Conservation (phyloP, 2,113 vertebrate species). For the Ameiurus melas region DNA sequence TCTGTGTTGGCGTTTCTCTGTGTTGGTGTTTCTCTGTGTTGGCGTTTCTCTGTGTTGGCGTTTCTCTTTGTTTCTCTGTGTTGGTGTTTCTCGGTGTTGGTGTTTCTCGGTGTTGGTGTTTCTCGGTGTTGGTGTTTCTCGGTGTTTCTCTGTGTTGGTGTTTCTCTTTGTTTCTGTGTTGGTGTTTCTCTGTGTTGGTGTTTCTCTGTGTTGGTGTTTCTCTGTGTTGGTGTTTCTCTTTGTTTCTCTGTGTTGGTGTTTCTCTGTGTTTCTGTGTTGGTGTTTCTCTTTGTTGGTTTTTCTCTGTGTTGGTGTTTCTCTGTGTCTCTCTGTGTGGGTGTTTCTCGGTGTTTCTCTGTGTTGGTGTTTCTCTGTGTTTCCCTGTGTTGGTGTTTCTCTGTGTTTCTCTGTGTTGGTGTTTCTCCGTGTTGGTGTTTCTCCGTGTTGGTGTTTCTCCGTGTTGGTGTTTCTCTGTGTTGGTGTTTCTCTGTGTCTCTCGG, state of each 20-base stretch:
- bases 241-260: background rate
- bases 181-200: background rate
- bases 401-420: no score
- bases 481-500: no score
- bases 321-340: background rate
- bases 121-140: background rate
- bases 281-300: background rate
- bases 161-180: background rate
- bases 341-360: background rate
- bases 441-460: no score
- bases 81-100: background rate
- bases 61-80: background rate
- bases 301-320: background rate
- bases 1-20: no score
- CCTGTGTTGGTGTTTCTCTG: no score
- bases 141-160: no score
- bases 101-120: background rate
- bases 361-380: background rate
- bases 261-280: background rate
- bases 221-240: no score
- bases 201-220: no score
- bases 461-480: no score
- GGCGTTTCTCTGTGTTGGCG: background rate
- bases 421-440: no score
- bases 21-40: no score